These are phyloP conservation scores for Corydoras maculifer DNA, from an alignment of 2,113 vertebrate species.

Conservation along the genomic window DNA sequence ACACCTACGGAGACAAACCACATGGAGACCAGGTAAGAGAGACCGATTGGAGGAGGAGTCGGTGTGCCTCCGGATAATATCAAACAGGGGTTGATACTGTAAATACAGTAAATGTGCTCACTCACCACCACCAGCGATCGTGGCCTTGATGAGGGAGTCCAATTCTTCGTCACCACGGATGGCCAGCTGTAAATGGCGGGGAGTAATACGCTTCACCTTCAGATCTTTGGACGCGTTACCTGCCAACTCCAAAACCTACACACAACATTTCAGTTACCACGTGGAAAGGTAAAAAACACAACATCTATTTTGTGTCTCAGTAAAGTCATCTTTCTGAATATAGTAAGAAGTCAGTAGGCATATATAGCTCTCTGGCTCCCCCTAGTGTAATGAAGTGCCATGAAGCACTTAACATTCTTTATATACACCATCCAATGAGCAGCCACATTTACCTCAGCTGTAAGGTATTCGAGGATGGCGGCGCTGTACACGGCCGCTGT, in stretches of 20 bases:
- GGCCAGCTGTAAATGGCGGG: constrained; percentile 93
- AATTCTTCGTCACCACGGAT: constrained; percentile 96
- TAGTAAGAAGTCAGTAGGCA: too few relatives aligned
- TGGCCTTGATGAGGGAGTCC: constrained; percentile 97
- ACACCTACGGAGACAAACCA: constrained; percentile 70
- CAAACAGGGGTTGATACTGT: too few relatives aligned
- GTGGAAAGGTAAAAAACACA: too few relatives aligned
- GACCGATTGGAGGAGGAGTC: background rate
- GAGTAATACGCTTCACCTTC: constrained; percentile 96
- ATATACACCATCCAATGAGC: background rate
- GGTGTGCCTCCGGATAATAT: too few relatives aligned
- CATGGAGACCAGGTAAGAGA: background rate
- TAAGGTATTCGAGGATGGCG: constrained; percentile 95
- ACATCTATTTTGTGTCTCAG: too few relatives aligned
- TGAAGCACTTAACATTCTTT: too few relatives aligned
- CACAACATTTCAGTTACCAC: background rate
- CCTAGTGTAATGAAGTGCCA: too few relatives aligned
- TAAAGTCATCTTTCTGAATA: too few relatives aligned
- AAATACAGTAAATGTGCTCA: background rate
- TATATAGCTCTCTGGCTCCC: too few relatives aligned
- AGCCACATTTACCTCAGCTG: constrained; percentile 76
- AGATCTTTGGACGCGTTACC: constrained; percentile 97
- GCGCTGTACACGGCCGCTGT: constrained; percentile 96
- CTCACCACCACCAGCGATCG: constrained; percentile 93
- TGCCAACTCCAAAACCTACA: constrained; percentile 94